Base-by-base conservation (phyloP, 2,113 vertebrate species). In the Onychostoma macrolepis region DNA sequence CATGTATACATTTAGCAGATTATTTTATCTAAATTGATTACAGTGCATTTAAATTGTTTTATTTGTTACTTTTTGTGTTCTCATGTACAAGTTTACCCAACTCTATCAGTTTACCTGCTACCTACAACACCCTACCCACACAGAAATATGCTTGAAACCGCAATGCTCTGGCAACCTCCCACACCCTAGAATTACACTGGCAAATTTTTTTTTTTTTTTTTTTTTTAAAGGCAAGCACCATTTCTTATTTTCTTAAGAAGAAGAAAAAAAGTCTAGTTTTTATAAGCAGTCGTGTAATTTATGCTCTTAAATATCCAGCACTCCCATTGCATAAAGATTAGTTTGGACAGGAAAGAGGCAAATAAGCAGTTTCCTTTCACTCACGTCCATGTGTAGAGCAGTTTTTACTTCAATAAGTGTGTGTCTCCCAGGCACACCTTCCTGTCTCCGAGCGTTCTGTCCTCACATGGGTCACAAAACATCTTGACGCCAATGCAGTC, bases 401-500 rank as follows among this genome's bases (percentile, higher is more conserved):
- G 17, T 53, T 50, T 83, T 71, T 11, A 82, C 41, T 48, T 83
- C 17, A 36, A 69, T 83, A 48, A 65, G 36, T 36, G 24, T 10
- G 7, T 7, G 15, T 21, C 48, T 63, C 56, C 56, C 11, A 24
- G 56, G 58, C 80, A 81, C 24, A 45, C 58, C 61, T 53, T 48
- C 26, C 24, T 69, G 38, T 45, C 80, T 83, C 26, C 6, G 10
- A 79, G 41, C 36, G 2, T 83, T 65, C 56, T 76, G 36, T 71
- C 56, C 36, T 87, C 45, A 90, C 77, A 72, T 43, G 74, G 83
- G 84, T 87, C 85, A 89, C 78, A 58, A 82, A 86, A 83, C 74
- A 87, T 90, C 74, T 76, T 80, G 80, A 82, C 83, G 65, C 83
- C 67, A 65, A 50, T 43, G 26, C 88, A 90, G 89, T 24, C 86